Base-by-base conservation (phyloP, 2,113 vertebrate species). In the Laterallus jamaicensis region DNA sequence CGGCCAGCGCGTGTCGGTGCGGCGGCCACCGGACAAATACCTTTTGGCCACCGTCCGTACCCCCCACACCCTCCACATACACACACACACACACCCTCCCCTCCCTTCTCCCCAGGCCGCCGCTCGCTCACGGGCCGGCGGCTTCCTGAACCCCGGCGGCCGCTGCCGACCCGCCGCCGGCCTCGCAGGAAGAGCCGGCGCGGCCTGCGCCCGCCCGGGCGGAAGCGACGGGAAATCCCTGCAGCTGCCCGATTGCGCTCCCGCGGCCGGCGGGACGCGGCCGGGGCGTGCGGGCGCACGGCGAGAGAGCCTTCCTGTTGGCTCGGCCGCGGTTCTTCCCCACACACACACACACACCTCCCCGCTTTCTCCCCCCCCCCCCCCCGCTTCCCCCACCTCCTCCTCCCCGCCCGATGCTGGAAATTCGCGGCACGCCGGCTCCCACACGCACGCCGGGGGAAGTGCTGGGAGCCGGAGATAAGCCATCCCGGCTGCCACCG, bases 391-490 rank as follows among this genome's bases (percentile, higher is more conserved):
- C 50, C 22, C 50, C 24, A 97, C 93, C 90, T 47, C 44, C 44
- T 47, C 49, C 49, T 49, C 49, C 49, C 20, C 49, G 88, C 95
- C 94, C 9, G 91, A 0, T 32, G 87, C 92, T 95, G 97, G 96
- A 97, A 96, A 97, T 98, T 93, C 68, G 94, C 96, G 98, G 98
- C 98, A 98, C 60, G 93, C 97, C 96, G 96, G 97, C 98, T 98
- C 98, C 96, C 97, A 97, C 97, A 98, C 98, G 98, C 98, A 98
- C 74, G 56, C 64, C 95, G 28, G 96, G 97, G 99, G 99, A 99
- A 99, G 98, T 98, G 98, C 99, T 99, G 99, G 97, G 98, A 98
- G 98, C 95, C 92, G 97, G 91, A 99, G 99, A 99, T 99, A 99
- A 98, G 99, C 97, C 42, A 77, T 86, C 91, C 88, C 86, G 83